Conservation (phyloP, 1,140 invertebrate species). For the Aleiodes sp. region DNA sequence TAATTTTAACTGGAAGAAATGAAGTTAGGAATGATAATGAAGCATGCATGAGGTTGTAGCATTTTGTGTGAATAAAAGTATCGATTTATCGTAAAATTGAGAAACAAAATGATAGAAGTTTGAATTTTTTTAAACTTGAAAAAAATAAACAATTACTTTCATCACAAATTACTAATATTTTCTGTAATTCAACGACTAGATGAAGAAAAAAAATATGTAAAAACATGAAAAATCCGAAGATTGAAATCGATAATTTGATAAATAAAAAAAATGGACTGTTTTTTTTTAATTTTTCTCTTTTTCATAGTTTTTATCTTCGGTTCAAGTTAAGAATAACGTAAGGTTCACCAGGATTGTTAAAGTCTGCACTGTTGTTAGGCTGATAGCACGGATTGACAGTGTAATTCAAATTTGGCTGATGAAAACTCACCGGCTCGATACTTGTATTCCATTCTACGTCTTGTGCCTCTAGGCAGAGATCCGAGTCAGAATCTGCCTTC, state of each 20-base stretch:
- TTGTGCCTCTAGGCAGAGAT: slow-evolving; percentile 83
- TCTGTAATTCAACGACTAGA: no score
- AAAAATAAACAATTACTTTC: no score
- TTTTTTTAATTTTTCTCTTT: no score
- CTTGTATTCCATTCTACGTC: slow-evolving; percentile 59
- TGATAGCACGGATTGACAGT: slow-evolving; percentile 66
- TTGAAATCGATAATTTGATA: no score
- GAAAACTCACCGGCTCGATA: slow-evolving; percentile 65
- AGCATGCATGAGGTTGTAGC: background rate
- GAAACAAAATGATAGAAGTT: no score
- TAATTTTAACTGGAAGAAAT: background rate
- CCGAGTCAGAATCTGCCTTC: slow-evolving; percentile 83
- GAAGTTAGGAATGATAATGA: background rate
- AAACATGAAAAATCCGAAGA: no score
- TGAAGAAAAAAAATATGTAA: no score
- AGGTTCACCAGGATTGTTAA: slow-evolving; percentile 61
- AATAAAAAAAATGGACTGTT: no score
- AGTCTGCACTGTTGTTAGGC: slow-evolving; percentile 56
- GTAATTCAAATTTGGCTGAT: slow-evolving; percentile 66
- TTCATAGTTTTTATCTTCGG: slow-evolving; percentile 53
- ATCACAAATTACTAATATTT: no score
- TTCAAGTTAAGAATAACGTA: slow-evolving; percentile 65
- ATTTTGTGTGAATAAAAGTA: background rate
- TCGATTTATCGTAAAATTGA: no score
- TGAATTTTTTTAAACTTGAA: no score